Percentiles rank a stretch among this genome's conserved stretches.
Conservation (phyloP, 2,888 invertebrate species). For the Branchellion lobata region DNA sequence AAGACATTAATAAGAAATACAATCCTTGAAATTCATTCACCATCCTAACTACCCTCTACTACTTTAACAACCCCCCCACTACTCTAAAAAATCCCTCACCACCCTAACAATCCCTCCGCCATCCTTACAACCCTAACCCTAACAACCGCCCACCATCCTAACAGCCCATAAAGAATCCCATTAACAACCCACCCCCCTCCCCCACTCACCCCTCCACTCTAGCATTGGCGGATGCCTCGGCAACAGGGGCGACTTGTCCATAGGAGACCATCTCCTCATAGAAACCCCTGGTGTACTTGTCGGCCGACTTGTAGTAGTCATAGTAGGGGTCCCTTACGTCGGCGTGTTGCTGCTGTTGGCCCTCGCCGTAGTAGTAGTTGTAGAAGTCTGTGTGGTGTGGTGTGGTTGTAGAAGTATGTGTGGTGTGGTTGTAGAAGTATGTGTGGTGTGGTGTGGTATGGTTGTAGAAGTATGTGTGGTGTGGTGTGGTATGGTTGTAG, state of each 20-base stretch:
- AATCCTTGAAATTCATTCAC: too few relatives aligned
- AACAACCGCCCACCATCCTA: too few relatives aligned
- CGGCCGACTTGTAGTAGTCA: constrained; percentile 41
- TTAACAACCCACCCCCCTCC: too few relatives aligned
- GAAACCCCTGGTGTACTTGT: constrained; percentile 49
- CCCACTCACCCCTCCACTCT: neutral
- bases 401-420: neutral
- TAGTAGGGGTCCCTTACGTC: constrained; percentile 27
- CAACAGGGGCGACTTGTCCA: constrained; percentile 39
- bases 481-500: neutral
- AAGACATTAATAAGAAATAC: too few relatives aligned
- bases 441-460: neutral
- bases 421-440: neutral
- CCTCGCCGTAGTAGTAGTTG: constrained; percentile 25
- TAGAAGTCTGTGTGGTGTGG: neutral
- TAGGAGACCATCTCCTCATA: constrained; percentile 49
- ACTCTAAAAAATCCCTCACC: too few relatives aligned
- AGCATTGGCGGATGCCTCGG: constrained; percentile 13
- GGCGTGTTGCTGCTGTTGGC: neutral
- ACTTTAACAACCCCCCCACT: too few relatives aligned
- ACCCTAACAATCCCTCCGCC: too few relatives aligned
- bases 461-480: neutral
- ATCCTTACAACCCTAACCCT: too few relatives aligned
- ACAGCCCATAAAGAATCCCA: too few relatives aligned
- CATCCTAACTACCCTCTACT: too few relatives aligned